These are phyloP conservation scores for Ophion slaviceki DNA, from an alignment of 2,888 invertebrate species.

Conservation along the genomic window DNA sequence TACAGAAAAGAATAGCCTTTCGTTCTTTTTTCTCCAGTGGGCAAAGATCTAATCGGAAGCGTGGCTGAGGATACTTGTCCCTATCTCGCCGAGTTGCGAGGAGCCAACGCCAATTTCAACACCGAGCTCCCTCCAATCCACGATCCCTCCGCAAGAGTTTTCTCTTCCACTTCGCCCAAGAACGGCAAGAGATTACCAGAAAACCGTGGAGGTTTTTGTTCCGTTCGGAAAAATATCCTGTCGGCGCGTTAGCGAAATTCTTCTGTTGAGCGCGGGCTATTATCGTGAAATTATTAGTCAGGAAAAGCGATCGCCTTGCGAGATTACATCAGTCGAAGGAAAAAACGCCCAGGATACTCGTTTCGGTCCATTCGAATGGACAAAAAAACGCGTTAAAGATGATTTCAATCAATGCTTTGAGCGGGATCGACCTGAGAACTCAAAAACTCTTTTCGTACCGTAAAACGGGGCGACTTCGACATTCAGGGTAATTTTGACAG, in stretches of 20 bases:
- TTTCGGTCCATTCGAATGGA: background rate
- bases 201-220: constrained; percentile 19
- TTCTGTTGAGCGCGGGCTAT: background rate
- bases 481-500: too few relatives aligned
- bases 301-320: constrained; percentile 15
- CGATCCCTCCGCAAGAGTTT: constrained; percentile 23
- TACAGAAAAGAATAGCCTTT: constrained; percentile 30
- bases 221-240: constrained; percentile 25
- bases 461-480: too few relatives aligned
- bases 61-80: constrained; percentile 48
- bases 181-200: constrained; percentile 19
- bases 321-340: background rate
- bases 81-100: constrained; percentile 39
- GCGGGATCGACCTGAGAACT: too few relatives aligned
- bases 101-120: constrained; percentile 55
- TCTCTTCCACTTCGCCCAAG: constrained; percentile 12
- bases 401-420: background rate
- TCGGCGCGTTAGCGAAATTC: constrained; percentile 30
- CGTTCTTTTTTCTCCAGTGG: constrained; percentile 27
- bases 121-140: constrained; percentile 33
- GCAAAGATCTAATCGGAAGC: constrained; percentile 64
- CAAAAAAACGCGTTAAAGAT: background rate
- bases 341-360: background rate
- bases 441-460: too few relatives aligned
- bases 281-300: constrained; percentile 31